Evolutionary conservation across 2,113 vertebrate species (phyloP), one percentile per base, ranked within the genome.

Genomic region (Thermophis baileyi): DNA sequence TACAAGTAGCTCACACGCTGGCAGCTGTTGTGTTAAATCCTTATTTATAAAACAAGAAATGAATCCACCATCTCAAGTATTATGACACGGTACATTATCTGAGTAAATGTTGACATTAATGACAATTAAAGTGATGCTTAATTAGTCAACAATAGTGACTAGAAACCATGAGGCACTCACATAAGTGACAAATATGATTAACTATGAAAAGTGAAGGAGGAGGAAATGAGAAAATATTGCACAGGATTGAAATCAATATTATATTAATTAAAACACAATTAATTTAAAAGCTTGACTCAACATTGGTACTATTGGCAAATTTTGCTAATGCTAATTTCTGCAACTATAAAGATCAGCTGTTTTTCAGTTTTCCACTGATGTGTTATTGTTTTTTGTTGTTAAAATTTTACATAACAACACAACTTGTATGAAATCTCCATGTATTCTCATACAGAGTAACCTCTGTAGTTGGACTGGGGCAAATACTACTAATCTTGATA

Each of bases 371-470:
- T 7, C 57, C 7, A 6, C 2, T 54, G 16, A 25, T 81, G 25
- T 14, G 3, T 7, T 60, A 35, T 87, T 57, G 4, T 91, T 93
- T 86, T 88, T 95, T 74, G n/a, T 90, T 92, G 46, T 47, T 60
- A 0, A 85, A 95, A 47, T 92, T 91, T 94, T 3, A 0, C 87
- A 96, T 1, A 0, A 91, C 49, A 93, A 92, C 89, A 85, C 55
- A 96, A 94, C 90, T 95, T 69, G 2, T 94, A 92, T 94, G 94
- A 86, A 92, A 96, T 94, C 0, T 0, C 92, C 95, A 94, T 91
- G 49, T 95, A 95, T 95, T 93, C 95, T 97, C 94, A 95, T 96
- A 90, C 86, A 96, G 93, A 94, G 90, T 92, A 95, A 93, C 94
- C 94, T 95, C 94, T 94, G 86, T 95, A 95, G 40, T 0, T 94